These are phyloP conservation scores for Eupsilia transversa DNA, from an alignment of 2,888 invertebrate genomes.

Conservation along the genomic window DNA sequence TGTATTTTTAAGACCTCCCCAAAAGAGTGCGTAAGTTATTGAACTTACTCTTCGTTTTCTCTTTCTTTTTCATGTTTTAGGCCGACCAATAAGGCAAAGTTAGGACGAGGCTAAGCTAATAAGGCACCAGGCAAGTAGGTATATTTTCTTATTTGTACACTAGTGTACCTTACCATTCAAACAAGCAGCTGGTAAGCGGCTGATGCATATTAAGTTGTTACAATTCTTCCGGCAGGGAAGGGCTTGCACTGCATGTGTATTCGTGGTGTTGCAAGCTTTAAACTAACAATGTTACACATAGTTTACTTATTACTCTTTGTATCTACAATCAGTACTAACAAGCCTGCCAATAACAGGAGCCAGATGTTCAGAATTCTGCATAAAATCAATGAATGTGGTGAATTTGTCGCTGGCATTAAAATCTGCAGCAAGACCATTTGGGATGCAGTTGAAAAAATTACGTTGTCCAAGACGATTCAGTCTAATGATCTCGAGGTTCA, in stretches of 20 bases:
- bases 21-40: background rate
- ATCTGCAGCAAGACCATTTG: conserved; percentile 23
- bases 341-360: conserved; percentile 15
- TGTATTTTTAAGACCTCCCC: background rate
- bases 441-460: background rate
- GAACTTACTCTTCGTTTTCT: background rate
- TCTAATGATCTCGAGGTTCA: background rate
- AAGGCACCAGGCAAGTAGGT: background rate
- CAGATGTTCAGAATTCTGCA: conserved; percentile 14
- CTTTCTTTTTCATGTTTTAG: background rate
- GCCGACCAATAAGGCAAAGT: background rate
- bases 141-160: conserved; percentile 23
- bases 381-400: conserved; percentile 12
- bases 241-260: conserved; percentile 37
- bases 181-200: conserved; percentile 28
- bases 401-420: background rate
- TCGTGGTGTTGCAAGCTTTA: conserved; percentile 43
- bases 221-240: conserved; percentile 55
- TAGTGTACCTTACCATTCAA: conserved; percentile 37
- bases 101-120: background rate
- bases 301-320: conserved; percentile 20
- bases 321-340: conserved; percentile 24
- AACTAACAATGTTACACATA: conserved; percentile 40
- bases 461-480: conserved; percentile 17
- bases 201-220: conserved; percentile 57